Percentiles rank a stretch among this genome's conserved stretches.
Conservation (phyloP, 2,888 invertebrate genomes). For the Syritta pipiens region DNA sequence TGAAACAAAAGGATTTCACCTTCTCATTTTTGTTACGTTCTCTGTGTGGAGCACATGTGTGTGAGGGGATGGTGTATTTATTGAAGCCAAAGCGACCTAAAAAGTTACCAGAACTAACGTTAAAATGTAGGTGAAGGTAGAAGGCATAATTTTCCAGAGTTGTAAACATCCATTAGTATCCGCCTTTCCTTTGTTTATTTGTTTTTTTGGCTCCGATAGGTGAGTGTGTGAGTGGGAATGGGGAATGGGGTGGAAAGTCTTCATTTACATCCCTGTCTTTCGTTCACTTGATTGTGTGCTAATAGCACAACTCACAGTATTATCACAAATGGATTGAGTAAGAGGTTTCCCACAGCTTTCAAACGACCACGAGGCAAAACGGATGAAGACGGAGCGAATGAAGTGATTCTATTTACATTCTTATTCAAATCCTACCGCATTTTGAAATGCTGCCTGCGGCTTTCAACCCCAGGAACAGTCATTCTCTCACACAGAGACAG, state of each 20-base stretch:
- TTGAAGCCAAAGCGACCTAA: neutral
- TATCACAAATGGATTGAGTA: conserved; percentile 29
- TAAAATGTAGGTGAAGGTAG: conserved; percentile 48
- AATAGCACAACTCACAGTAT: conserved; percentile 54
- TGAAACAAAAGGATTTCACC: conserved; percentile 36
- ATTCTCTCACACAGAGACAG: neutral
- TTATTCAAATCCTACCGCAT: conserved; percentile 43
- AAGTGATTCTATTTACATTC: conserved; percentile 48
- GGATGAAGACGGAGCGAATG: conserved; percentile 18
- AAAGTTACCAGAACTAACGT: conserved; percentile 31
- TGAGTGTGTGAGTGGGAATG: too few relatives aligned
- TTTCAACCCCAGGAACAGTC: conserved; percentile 1
- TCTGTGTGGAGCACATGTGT: neutral
- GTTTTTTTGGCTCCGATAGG: neutral
- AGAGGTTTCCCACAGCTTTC: neutral
- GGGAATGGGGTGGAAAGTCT: neutral
- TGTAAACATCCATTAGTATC: conserved; percentile 28
- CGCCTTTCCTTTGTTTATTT: conserved; percentile 19
- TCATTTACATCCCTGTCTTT: conserved; percentile 41
- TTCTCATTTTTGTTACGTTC: conserved; percentile 37
- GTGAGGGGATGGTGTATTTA: neutral
- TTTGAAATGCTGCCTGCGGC: conserved; percentile 31
- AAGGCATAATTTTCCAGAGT: conserved; percentile 38
- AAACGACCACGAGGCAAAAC: too few relatives aligned
- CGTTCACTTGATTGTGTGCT: conserved; percentile 47